Base-by-base conservation (phyloP, 1,140 invertebrate species). In the Harpegnathos saltator region DNA sequence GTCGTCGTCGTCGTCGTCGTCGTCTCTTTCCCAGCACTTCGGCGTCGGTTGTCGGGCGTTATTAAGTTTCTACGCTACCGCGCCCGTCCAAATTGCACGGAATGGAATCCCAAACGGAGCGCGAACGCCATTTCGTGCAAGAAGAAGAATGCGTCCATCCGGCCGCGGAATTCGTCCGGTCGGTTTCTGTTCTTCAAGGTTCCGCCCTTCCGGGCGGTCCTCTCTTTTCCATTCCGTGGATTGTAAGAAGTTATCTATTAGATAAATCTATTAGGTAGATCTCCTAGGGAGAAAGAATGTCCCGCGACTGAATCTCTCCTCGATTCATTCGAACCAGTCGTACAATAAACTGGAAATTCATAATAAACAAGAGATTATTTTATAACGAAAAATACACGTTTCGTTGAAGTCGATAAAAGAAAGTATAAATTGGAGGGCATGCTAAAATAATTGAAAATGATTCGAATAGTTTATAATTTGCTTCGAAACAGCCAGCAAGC, bases 71-170 rank as follows among this genome's bases (percentile, higher is more conserved):
- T 83, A 74, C 69, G 61, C 56, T 68, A 69, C 77, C 69, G 72
- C 77, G 83, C 68, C 68, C 74, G 69, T 74, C 82, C 84, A 85
- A 90, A 90, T 89, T 86, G 83, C 85, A 88, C 80, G 82, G 66
- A 89, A 89, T 80, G 84, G 84, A 88, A 91, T 91, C 82, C 82
- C 71, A 86, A 89, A 87, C 86, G 63, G 85, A 82, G 77, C 77
- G 82, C 68, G 85, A 83, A 84, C 58, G 82, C 72, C 84, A 33
- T 83, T 83, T 74, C 81, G 63, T 65, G 50, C 66, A 54, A 75
- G 58, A 63, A 75, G 58, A 87, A 88, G 86, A 88, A 88, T 87
- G 85, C 85, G 59, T 83, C 78, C 74, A 66, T 48, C 54, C 66
- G 80, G 58, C 65, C 73, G 80, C 24, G 74, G 44, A 83, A 83